Percentiles rank a stretch among this genome's conserved stretches.
phyloP scores from a whole-genome alignment of 2,113 vertebrate genomes.

The Mustela nigripes region DNA sequence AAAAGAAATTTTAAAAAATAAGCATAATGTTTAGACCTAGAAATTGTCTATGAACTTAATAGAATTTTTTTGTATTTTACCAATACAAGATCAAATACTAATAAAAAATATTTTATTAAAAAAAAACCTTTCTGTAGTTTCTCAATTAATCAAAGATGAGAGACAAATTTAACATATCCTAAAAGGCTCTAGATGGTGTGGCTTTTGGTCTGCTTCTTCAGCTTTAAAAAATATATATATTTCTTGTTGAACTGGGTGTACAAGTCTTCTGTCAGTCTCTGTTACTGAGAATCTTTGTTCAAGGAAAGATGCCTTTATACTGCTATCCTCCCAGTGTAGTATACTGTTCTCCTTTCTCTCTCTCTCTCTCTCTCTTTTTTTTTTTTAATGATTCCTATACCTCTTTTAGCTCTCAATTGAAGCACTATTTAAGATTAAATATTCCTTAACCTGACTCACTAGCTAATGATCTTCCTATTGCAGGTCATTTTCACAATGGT shows the following conservation, averaged over 20 bases:
- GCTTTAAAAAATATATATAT: too few relatives aligned
- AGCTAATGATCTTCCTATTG: not conserved
- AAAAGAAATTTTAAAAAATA: too few relatives aligned
- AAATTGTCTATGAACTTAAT: too few relatives aligned
- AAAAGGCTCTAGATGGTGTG: not conserved
- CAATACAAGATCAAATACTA: too few relatives aligned
- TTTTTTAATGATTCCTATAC: not conserved
- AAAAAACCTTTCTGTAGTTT: not conserved
- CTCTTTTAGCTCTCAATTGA: not conserved
- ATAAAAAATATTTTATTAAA: too few relatives aligned
- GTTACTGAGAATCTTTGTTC: not conserved
- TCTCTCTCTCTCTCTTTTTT: too few relatives aligned
- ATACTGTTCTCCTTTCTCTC: not conserved
- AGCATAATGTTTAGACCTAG: too few relatives aligned
- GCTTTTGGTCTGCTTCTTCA: not conserved
- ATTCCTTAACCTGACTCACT: not conserved
- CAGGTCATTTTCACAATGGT: not conserved
- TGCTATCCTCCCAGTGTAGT: not conserved
- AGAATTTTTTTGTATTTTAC: too few relatives aligned
- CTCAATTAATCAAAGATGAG: not conserved
- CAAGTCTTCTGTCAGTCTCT: not conserved
- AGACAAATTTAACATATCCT: not conserved
- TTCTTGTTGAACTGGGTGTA: not conserved
- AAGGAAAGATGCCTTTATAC: not conserved
- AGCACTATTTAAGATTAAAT: not conserved